These are phyloP conservation scores for Yponomeuta cagnagella DNA, from an alignment of 2,888 invertebrate species.

Conservation along the genomic window DNA sequence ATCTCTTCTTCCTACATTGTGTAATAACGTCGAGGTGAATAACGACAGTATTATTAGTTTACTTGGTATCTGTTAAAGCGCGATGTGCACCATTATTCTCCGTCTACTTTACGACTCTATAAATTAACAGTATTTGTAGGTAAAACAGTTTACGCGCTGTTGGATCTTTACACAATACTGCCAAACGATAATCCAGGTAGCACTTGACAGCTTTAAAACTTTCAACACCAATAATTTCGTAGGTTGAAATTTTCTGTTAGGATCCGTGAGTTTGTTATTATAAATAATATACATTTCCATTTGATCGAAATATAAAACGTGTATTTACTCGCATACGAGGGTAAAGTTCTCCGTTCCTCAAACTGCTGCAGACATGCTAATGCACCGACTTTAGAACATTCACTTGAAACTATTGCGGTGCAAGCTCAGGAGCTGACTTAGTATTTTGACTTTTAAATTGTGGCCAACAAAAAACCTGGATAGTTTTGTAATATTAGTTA, in stretches of 20 bases:
- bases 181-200: background rate
- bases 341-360: constrained; percentile 22
- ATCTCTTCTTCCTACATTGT: background rate
- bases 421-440: background rate
- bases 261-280: background rate
- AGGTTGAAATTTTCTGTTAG: background rate
- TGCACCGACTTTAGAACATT: constrained; percentile 26
- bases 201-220: background rate
- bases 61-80: constrained; percentile 12
- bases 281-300: background rate
- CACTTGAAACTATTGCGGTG: constrained; percentile 17
- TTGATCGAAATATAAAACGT: background rate
- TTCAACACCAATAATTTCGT: background rate
- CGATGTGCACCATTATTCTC: constrained; percentile 11
- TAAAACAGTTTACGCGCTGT: constrained; percentile 12
- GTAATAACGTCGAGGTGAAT: constrained; percentile 1
- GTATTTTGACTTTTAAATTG: background rate
- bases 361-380: constrained; percentile 24
- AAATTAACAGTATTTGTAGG: constrained; percentile 15
- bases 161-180: background rate
- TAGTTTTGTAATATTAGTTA: background rate
- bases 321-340: constrained; percentile 16
- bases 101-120: constrained; percentile 15
- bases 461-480: background rate
- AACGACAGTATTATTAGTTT: constrained; percentile 10